phyloP scores from a whole-genome alignment of 30 jellyfish, hydroid and myxozoan species.

The Hydractinia symbiolongicarpus region DNA sequence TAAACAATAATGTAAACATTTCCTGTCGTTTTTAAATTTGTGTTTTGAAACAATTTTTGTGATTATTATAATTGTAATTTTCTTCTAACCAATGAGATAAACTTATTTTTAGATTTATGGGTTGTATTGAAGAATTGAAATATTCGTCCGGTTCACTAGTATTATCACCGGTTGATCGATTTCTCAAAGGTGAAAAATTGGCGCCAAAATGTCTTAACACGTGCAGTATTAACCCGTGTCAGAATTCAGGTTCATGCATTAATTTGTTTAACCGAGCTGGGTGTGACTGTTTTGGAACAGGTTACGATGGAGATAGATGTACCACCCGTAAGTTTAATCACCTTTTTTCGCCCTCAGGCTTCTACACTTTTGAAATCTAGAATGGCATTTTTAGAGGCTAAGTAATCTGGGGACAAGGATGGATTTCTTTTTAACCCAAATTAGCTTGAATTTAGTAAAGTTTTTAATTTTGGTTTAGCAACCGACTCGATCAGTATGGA shows the following conservation, averaged over 20 bases:
- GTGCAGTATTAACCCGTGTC: slow-evolving; percentile 38
- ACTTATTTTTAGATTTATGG: slow-evolving; percentile 20
- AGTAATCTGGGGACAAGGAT: background rate
- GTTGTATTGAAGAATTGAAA: slow-evolving; percentile 28
- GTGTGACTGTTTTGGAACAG: slow-evolving; percentile 49
- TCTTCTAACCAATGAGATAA: too few species aligned
- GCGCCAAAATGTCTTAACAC: slow-evolving; percentile 28
- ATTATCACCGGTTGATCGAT: slow-evolving; percentile 18
- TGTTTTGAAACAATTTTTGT: too few species aligned
- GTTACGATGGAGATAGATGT: slow-evolving; percentile 33
- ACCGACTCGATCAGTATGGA: slow-evolving; percentile 17
- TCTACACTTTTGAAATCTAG: background rate
- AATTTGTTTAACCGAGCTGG: slow-evolving; percentile 39
- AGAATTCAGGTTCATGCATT: slow-evolving; percentile 27
- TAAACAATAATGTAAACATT: too few species aligned
- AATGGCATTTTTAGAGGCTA: background rate
- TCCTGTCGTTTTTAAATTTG: too few species aligned
- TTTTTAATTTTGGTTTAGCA: background rate
- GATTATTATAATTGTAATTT: too few species aligned
- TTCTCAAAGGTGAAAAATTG: slow-evolving; percentile 29
- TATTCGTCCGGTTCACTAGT: slow-evolving; percentile 22
- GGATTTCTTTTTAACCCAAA: background rate
- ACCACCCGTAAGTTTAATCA: slow-evolving; percentile 17
- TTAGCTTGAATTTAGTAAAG: background rate
- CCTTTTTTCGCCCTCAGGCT: background rate